phyloP scores from a whole-genome alignment of 1,140 invertebrate species.

The Drosophila athabasca region DNA sequence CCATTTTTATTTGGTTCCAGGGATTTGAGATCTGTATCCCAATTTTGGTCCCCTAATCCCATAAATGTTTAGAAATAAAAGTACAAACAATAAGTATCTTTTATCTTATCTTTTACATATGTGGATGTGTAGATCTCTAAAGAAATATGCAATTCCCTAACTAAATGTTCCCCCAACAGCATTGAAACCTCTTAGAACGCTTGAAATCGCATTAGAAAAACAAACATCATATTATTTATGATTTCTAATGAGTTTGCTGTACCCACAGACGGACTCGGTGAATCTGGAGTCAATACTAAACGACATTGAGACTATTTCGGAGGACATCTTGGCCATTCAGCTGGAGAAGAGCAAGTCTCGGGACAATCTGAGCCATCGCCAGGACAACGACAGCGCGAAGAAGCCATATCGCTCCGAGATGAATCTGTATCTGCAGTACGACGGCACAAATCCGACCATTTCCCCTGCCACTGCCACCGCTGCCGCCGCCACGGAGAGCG shows the following conservation, averaged over 20 bases:
- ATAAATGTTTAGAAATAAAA: too few relatives aligned
- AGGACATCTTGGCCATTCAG: constrained; percentile 83
- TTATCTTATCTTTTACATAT: too few relatives aligned
- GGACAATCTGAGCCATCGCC: constrained; percentile 53
- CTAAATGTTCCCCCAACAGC: too few relatives aligned
- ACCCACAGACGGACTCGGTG: constrained; percentile 71
- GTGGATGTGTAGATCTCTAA: too few relatives aligned
- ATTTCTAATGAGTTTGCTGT: background rate
- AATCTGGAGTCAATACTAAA: constrained; percentile 84
- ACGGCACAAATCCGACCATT: constrained; percentile 62
- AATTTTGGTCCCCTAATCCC: too few relatives aligned
- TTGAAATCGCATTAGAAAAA: background rate
- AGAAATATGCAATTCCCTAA: too few relatives aligned
- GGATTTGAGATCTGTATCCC: too few relatives aligned
- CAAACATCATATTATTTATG: background rate
- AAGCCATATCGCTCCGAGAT: constrained; percentile 83
- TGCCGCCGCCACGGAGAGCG: constrained; percentile 30
- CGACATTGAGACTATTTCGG: constrained; percentile 85
- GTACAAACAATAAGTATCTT: too few relatives aligned
- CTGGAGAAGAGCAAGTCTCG: constrained; percentile 73
- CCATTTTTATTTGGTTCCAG: too few relatives aligned
- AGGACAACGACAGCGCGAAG: constrained; percentile 50
- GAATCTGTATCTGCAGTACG: constrained; percentile 77
- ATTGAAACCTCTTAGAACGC: too few relatives aligned
- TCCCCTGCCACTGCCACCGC: constrained; percentile 35